phyloP scores from a whole-genome alignment of 2,797 vertebrate species.

The Eulemur mongoz region DNA sequence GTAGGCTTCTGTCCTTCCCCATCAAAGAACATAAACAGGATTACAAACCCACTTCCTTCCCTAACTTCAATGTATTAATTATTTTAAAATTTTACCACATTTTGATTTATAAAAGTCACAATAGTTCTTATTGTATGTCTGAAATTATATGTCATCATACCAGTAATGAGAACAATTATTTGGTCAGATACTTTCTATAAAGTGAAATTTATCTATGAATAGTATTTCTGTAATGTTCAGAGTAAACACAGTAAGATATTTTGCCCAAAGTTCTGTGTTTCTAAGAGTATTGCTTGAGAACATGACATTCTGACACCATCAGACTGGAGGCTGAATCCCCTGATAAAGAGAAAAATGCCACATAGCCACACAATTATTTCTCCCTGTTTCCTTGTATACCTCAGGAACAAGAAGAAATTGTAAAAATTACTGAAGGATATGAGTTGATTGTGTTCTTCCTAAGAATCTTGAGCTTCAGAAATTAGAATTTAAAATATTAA shows the following conservation, averaged over 20 bases:
- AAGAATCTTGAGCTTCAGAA: slow-evolving; percentile 7
- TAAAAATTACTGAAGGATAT: background rate
- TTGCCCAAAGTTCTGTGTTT: background rate
- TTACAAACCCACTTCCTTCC: background rate
- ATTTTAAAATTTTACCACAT: background rate
- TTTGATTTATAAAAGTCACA: background rate
- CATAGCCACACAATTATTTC: background rate
- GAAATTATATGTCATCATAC: background rate
- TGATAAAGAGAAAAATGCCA: background rate
- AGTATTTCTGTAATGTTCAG: background rate
- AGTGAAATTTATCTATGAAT: slow-evolving; percentile 15
- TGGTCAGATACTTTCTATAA: background rate
- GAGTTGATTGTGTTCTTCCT: background rate
- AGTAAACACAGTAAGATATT: background rate
- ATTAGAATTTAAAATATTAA: slow-evolving; percentile 10
- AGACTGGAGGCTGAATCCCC: background rate
- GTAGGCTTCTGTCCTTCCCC: background rate
- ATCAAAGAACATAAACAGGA: background rate
- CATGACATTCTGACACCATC: slow-evolving; percentile 8
- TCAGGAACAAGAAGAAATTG: background rate
- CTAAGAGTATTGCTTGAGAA: background rate
- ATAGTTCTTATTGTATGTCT: background rate
- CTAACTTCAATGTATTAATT: background rate
- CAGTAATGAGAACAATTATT: background rate
- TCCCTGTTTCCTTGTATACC: slow-evolving; percentile 48